Conservation (phyloP, 2,888 invertebrate species). For the Campaea margaritaria region DNA sequence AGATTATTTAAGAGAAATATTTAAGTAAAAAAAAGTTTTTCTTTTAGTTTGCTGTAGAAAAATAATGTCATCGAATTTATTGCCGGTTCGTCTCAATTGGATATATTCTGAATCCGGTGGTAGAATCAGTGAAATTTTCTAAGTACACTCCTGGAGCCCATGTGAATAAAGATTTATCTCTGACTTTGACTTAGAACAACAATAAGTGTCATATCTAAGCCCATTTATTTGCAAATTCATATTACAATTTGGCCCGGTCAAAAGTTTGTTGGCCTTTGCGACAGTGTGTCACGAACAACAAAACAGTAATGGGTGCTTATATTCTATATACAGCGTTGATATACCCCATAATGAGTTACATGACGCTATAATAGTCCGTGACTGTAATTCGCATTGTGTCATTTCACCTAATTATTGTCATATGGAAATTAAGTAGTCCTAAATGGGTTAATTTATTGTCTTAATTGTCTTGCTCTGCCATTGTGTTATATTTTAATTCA, state of each 20-base stretch:
- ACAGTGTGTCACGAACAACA: conserved; percentile 24
- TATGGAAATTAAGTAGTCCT: conserved; percentile 14
- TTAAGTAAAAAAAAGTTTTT: too few relatives aligned
- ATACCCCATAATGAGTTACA: conserved; percentile 29
- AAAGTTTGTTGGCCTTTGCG: conserved; percentile 7
- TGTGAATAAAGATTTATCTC: too few relatives aligned
- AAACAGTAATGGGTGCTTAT: conserved; percentile 35
- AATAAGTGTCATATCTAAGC: not conserved
- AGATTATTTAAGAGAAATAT: too few relatives aligned
- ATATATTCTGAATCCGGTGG: too few relatives aligned
- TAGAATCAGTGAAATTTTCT: too few relatives aligned
- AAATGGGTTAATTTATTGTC: conserved; percentile 1
- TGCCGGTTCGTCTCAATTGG: too few relatives aligned
- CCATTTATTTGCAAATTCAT: conserved; percentile 4
- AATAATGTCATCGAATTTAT: too few relatives aligned
- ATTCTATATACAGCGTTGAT: conserved; percentile 25
- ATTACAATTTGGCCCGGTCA: conserved; percentile 14
- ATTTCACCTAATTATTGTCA: conserved; percentile 18
- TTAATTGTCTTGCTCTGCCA: not conserved
- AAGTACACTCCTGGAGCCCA: too few relatives aligned
- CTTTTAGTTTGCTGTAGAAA: too few relatives aligned
- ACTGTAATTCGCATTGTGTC: conserved; percentile 17
- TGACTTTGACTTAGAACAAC: too few relatives aligned
- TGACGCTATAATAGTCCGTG: conserved; percentile 28
- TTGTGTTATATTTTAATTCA: too few relatives aligned